phyloP scores from a whole-genome alignment of 2,888 invertebrate genomes.

The Metopia argyrocephala region DNA sequence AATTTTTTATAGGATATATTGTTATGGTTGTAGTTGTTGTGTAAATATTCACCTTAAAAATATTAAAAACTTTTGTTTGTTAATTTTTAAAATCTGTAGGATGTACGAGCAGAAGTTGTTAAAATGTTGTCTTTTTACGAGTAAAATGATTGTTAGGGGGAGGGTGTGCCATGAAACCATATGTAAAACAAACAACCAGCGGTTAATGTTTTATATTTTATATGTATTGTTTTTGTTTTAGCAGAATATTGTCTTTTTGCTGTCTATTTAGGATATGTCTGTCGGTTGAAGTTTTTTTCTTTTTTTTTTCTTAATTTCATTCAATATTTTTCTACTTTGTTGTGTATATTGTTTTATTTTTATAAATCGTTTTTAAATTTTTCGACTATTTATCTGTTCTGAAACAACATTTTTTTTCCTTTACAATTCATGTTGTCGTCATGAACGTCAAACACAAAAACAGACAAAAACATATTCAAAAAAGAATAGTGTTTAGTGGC shows the following conservation, averaged over 20 bases:
- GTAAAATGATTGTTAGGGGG: not conserved
- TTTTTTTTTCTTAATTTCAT: constrained; percentile 32
- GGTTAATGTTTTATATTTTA: not conserved
- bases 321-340: constrained; percentile 42
- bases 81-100: constrained; percentile 31
- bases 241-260: constrained; percentile 1
- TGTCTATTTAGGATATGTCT: not conserved
- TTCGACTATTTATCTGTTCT: constrained; percentile 12
- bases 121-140: not conserved
- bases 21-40: too few species aligned
- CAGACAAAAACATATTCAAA: too few species aligned
- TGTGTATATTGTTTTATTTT: not conserved
- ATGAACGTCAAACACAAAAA: constrained; percentile 36
- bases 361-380: constrained; percentile 6
- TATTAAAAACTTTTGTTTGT: not conserved
- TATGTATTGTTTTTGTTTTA: constrained; percentile 1
- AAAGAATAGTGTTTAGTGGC: constrained; percentile 25
- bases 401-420: not conserved
- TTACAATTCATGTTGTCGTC: constrained; percentile 21
- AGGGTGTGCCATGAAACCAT: not conserved
- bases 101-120: constrained; percentile 18
- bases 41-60: constrained; percentile 31
- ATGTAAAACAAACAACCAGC: constrained; percentile 19
- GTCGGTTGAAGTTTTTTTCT: not conserved
- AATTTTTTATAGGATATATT: too few species aligned